Base-by-base conservation (phyloP, 2,888 invertebrate species). In the Sisyra nigra region DNA sequence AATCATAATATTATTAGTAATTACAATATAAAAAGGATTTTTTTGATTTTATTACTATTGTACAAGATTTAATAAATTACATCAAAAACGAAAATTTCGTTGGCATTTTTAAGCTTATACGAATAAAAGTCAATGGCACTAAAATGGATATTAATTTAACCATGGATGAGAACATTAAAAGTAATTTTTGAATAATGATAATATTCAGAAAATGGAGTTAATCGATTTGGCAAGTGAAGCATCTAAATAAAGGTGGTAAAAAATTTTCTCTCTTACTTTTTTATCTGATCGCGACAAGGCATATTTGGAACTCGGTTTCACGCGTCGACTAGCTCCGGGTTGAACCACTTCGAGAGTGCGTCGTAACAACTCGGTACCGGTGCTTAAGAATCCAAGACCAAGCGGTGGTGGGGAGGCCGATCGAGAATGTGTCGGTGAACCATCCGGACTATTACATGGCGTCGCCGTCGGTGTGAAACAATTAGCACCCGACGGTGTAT, bases 381-480 rank as follows among this genome's bases (percentile, higher is more conserved):
- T 74, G 38, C 71, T 71, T 31, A 80, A 60, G 45, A 69, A 67
- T 44, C 69, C 63, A 62, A 2, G 62, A 61, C 37, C 56, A 51
- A n/a, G 56, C 56, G 13, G 68, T 11, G 72, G 69, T 7, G 79
- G 79, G 1, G 79, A 77, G 10, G 65, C 65, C 38, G 69, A 62
- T 33, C 70, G 56, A 1, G 70, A 66, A 1, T 65, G 60, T 1
- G 72, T 69, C 1, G 79, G 78, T 24, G 76, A 62, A 33, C 74
- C 74, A 52, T 80, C 76, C 2, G 88, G 88, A 56, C 85, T 86
- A 60, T 89, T 89, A 56, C 84, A 83, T 2, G 89, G 89, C 5
- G 89, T 89, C 6, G 86, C 86, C 1, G 88, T 88, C 3, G 87
- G 84, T 6, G 83, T 73, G 59, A 72, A 86, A 55, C 69, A 76